phyloP scores from a whole-genome alignment of 2,797 vertebrate species.

The Sebastes baramenuke region DNA sequence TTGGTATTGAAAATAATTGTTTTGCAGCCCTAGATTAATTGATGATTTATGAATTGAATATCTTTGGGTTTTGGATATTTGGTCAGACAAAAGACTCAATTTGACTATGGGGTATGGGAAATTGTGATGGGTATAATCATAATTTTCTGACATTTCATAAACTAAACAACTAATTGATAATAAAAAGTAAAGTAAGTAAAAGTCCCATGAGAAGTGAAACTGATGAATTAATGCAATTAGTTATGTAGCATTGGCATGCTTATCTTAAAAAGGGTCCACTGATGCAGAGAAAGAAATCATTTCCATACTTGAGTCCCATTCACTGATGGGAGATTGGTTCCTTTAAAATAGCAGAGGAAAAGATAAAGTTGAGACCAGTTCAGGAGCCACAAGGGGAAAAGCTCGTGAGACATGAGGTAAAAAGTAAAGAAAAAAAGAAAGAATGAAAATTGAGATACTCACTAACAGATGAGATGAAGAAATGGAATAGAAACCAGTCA shows the following conservation, averaged over 20 bases:
- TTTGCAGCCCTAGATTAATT: no score
- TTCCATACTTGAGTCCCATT: conserved; percentile 26
- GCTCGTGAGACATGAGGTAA: conserved; percentile 20
- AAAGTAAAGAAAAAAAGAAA: not conserved
- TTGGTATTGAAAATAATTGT: no score
- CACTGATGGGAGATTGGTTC: conserved; percentile 29
- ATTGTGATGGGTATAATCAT: not conserved
- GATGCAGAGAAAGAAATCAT: conserved; percentile 12
- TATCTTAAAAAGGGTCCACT: not conserved
- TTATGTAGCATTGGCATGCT: not conserved
- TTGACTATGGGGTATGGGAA: not conserved
- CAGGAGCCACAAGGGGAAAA: conserved; percentile 8
- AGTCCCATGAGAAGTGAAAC: not conserved
- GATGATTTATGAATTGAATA: not conserved
- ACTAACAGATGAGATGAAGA: conserved; percentile 62
- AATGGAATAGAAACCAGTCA: conserved; percentile 56
- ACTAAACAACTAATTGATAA: not conserved
- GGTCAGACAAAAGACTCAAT: not conserved
- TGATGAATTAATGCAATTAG: not conserved
- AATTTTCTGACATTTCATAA: not conserved
- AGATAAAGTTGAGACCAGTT: not conserved
- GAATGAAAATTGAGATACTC: conserved; percentile 31
- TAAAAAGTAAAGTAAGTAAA: not conserved
- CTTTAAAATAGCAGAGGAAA: conserved; percentile 11
- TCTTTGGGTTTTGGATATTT: not conserved